These are phyloP conservation scores for Aspidiotus rigidus DNA, from an alignment of 2,888 invertebrate species.

Conservation along the genomic window DNA sequence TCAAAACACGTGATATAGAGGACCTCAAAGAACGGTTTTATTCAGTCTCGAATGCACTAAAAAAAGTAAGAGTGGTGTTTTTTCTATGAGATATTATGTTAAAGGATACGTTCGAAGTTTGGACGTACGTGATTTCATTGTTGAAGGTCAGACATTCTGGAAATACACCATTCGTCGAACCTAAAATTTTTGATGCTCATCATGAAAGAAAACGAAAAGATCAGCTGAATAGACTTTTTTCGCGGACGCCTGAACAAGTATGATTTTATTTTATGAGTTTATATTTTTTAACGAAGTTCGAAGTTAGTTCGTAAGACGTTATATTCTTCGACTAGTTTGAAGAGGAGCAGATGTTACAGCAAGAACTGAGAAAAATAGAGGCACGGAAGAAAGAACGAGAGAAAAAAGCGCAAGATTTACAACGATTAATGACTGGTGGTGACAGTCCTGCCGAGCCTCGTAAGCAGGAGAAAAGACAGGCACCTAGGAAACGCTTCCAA, in stretches of 20 bases:
- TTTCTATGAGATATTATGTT: no score
- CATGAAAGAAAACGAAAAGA: constrained; percentile 90
- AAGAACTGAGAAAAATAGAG: constrained; percentile 91
- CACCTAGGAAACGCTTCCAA: constrained; percentile 52
- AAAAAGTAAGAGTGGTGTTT: constrained; percentile 52
- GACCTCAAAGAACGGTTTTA: constrained; percentile 96
- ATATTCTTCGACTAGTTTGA: constrained; percentile 54
- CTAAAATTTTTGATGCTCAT: constrained; percentile 83
- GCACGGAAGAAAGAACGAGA: constrained; percentile 96
- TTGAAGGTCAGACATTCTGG: constrained; percentile 23
- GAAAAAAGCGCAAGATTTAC: constrained; percentile 94
- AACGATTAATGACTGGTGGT: constrained; percentile 88
- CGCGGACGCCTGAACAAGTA: constrained; percentile 87
- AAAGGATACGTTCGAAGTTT: no score
- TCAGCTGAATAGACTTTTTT: constrained; percentile 82
- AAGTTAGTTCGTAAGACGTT: no score
- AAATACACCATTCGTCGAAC: constrained; percentile 56
- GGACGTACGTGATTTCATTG: constrained; percentile 27
- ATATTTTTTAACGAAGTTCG: no score
- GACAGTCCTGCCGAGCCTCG: constrained; percentile 56
- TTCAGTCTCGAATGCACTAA: constrained; percentile 67
- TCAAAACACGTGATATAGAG: constrained; percentile 71
- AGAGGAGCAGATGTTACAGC: constrained; percentile 84
- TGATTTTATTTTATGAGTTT: no score
- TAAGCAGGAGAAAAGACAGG: constrained; percentile 63